Percentiles rank a stretch among this genome's conserved stretches.
phyloP scores from a whole-genome alignment of 2,888 invertebrate genomes.

The Podabrus alpinus region DNA sequence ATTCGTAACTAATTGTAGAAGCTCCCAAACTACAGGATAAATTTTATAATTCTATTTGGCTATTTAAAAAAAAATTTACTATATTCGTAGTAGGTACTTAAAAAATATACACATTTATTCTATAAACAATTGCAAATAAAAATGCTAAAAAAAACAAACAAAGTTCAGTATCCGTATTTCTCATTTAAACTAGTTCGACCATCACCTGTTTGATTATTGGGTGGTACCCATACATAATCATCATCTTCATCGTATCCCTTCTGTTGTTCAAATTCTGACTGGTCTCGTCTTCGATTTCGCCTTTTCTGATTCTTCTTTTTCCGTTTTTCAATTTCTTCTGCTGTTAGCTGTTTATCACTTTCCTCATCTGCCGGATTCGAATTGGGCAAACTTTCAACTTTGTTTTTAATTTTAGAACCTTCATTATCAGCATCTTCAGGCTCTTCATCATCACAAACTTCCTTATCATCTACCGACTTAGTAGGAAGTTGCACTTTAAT shows the following conservation, averaged over 20 bases:
- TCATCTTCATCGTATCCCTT: constrained; percentile 59
- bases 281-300: constrained; percentile 46
- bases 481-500: constrained; percentile 58
- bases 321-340: constrained; percentile 33
- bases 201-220: constrained; percentile 74
- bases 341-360: constrained; percentile 17
- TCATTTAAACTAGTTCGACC: constrained; percentile 77
- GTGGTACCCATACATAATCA: constrained; percentile 81
- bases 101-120: background rate
- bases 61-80: background rate
- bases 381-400: background rate
- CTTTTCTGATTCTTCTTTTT: constrained; percentile 48
- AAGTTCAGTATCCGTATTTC: constrained; percentile 74
- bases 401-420: constrained; percentile 54
- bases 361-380: background rate
- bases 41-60: background rate
- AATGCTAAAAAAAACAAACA: background rate
- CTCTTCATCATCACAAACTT: constrained; percentile 43
- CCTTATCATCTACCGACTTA: constrained; percentile 39
- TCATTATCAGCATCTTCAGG: constrained; percentile 62
- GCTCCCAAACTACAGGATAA: too few species aligned
- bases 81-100: background rate
- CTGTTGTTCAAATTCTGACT: constrained; percentile 41
- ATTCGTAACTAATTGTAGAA: too few species aligned
- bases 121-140: background rate